A percentile compares a stretch with the other conserved stretches of the same genome.
Evolutionary conservation across 2,113 vertebrate genomes (phyloP).

Genomic region (Poicephalus gulielmi): DNA sequence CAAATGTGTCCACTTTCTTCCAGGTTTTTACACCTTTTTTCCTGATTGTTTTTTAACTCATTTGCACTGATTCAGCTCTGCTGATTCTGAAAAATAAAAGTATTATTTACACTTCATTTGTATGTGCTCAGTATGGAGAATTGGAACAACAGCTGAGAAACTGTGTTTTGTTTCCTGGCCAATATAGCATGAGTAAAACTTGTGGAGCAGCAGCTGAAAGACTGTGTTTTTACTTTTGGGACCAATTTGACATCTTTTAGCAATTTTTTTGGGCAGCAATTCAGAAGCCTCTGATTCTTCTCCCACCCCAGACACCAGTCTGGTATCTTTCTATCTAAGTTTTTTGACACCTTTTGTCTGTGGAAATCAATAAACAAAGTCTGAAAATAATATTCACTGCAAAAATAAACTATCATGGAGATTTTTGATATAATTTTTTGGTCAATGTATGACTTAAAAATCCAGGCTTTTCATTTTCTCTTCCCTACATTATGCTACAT

Average conservation of each 20-base stretch:
- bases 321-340: slow-evolving; percentile 51
- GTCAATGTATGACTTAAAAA: neutral
- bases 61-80: neutral
- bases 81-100: slow-evolving; percentile 16
- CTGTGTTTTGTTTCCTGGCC: slow-evolving; percentile 35
- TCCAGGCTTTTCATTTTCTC: neutral
- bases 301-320: slow-evolving; percentile 30
- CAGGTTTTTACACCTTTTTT: neutral
- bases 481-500: neutral
- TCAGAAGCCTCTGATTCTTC: slow-evolving; percentile 44
- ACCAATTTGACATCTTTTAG: slow-evolving; percentile 50
- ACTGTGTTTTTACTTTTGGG: slow-evolving; percentile 41
- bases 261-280: slow-evolving; percentile 54
- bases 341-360: slow-evolving; percentile 59
- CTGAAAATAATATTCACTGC: slow-evolving; percentile 44
- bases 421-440: neutral
- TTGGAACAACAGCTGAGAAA: slow-evolving; percentile 24
- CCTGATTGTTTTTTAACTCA: neutral
- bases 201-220: slow-evolving; percentile 53
- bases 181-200: slow-evolving; percentile 45
- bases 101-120: slow-evolving; percentile 16
- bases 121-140: slow-evolving; percentile 4
- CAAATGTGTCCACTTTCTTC: neutral
- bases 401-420: slow-evolving; percentile 14
- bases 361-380: slow-evolving; percentile 59